Evolutionary conservation across 2,888 invertebrate species (phyloP), one percentile per base, ranked within the genome.

Genomic region (Caenorhabditis sp.): DNA sequence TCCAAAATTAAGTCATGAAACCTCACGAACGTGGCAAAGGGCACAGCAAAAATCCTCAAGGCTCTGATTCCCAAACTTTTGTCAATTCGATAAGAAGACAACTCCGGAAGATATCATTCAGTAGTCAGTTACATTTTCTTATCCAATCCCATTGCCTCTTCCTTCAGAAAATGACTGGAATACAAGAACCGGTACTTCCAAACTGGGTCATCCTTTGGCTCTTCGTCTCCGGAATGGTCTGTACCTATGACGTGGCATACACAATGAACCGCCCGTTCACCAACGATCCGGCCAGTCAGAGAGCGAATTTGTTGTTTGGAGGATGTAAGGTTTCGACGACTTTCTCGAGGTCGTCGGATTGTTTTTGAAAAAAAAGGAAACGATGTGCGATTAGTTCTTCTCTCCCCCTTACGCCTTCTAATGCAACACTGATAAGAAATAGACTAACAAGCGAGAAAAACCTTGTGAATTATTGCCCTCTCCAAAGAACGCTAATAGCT

Each of bases 181-280:
- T 31, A 35, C 38, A 56, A 64, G 47, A 79, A 63, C 26, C 35
- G 58, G 66, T 59, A 22, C 66, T 80, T 12, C 80, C 80, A 14
- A 38, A 41, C 6, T 80, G 80, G 80, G 59, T 80, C 49, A 12
- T 31, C 4, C 22, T 73, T 8, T 80, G 80, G 80, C 80, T 80
- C 28, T 49, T 80, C 51, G 41, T 72, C 22, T 73, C 72, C 28
- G 80, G 73, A 54, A 35, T 77, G 59, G 47, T 84, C n/a, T 84
- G 84, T 51, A 82, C 81, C 5, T 72, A 80, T n/a, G 84, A 84
- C 70, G 74, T 84, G 31, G 63, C 73, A 26, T 84, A 84, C 79
- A 84, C 84, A 22, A 74, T 77, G 74, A 81, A 81, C 61, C 84
- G 84, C n/a, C 84, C 84, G 51, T 74, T 31, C 66, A 84, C 84